Conservation (phyloP, 2,113 vertebrate species). For the Malurus alboscapulatus region DNA sequence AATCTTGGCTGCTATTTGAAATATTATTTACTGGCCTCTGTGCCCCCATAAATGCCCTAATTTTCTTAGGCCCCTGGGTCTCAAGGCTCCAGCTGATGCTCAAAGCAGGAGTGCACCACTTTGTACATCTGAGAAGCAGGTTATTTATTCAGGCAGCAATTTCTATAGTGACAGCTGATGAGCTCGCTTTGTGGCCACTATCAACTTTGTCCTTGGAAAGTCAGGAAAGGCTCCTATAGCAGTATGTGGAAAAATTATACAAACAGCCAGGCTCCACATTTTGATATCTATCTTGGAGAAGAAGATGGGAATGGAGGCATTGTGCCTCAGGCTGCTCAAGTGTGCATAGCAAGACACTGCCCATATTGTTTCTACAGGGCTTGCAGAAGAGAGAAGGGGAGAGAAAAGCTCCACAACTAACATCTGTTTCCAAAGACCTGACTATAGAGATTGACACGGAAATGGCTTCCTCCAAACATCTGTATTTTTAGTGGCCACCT, state of each 20-base stretch:
- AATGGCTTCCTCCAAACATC: background rate
- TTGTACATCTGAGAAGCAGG: background rate
- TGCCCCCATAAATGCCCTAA: background rate
- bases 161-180: background rate
- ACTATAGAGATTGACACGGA: background rate
- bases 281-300: background rate
- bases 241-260: background rate
- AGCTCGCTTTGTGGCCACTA: background rate
- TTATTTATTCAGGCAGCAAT: background rate
- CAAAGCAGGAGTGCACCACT: background rate
- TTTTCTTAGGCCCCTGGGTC: background rate
- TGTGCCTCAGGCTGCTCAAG: background rate
- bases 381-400: background rate
- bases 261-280: background rate
- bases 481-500: background rate
- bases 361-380: background rate
- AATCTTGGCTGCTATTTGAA: background rate
- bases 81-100: background rate
- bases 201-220: background rate
- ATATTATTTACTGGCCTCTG: background rate
- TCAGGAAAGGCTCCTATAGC: background rate
- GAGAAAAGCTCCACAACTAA: background rate
- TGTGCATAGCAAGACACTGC: background rate
- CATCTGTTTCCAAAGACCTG: background rate
- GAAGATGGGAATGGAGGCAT: background rate